Conservation (phyloP, 2,113 vertebrate species). For the Sula dactylatra region DNA sequence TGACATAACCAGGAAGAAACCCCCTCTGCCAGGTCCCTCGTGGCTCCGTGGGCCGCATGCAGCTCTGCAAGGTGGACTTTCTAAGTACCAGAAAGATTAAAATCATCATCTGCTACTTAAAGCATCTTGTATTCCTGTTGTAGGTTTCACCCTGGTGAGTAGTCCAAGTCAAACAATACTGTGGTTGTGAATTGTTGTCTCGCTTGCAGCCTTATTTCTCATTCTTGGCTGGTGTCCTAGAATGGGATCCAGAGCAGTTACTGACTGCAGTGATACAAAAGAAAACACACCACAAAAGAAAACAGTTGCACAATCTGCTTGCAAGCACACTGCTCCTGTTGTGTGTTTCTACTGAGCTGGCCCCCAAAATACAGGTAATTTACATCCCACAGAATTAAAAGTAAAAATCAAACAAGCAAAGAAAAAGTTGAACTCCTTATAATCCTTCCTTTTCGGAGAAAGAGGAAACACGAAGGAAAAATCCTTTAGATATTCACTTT, state of each 20-base stretch:
- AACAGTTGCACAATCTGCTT: not conserved
- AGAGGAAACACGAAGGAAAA: not conserved
- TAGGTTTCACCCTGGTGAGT: constrained; percentile 2
- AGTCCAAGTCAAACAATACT: constrained; percentile 37
- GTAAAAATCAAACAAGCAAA: not conserved
- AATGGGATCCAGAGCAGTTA: constrained; percentile 17
- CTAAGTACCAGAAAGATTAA: constrained; percentile 7
- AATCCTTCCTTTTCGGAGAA: not conserved
- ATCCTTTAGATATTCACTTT: not conserved
- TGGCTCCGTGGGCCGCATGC: rapidly evolving
- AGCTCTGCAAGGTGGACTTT: not conserved
- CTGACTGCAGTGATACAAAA: not conserved
- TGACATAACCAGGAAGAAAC: constrained; percentile 15
- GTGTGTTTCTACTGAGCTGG: not conserved
- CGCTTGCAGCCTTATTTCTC: constrained; percentile 32
- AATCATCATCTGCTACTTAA: constrained; percentile 40
- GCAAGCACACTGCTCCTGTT: not conserved
- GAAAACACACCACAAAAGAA: constrained; percentile 4
- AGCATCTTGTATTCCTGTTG: constrained; percentile 15
- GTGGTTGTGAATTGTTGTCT: constrained; percentile 43
- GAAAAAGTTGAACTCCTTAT: not conserved
- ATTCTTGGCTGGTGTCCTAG: constrained; percentile 44
- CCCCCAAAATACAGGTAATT: not conserved
- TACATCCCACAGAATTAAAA: not conserved
- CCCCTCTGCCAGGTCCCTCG: not conserved